Conservation (phyloP, 23 tunicate species). For the Styela clava region DNA sequence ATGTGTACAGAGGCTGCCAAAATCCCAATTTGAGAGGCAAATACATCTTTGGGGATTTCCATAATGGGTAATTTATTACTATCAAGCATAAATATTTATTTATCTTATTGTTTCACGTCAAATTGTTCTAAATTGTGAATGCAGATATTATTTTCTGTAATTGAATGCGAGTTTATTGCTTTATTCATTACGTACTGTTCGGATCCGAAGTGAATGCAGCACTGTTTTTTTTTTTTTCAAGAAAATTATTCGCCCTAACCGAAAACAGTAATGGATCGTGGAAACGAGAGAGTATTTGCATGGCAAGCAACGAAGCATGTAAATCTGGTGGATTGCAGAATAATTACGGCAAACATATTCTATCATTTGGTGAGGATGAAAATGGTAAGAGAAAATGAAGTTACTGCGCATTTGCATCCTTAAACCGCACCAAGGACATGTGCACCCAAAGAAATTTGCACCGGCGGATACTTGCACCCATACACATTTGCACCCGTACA, state of each 20-base stretch:
- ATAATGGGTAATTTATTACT: slow-evolving; percentile 68
- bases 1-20: slow-evolving; percentile 77
- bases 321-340: slow-evolving; percentile 38
- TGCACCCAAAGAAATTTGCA: background rate
- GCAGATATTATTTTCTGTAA: too few species aligned
- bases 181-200: too few species aligned
- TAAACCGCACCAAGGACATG: background rate
- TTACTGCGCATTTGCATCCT: too few species aligned
- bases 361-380: slow-evolving; percentile 72
- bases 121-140: too few species aligned
- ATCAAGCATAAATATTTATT: too few species aligned
- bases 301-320: slow-evolving; percentile 48
- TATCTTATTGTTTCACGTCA: too few species aligned
- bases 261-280: slow-evolving; percentile 41
- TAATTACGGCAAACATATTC: slow-evolving; percentile 39
- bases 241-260: slow-evolving; percentile 29
- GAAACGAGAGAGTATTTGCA: slow-evolving; percentile 49
- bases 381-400: slow-evolving; percentile 32
- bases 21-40: slow-evolving; percentile 68
- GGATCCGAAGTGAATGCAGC: too few species aligned
- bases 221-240: background rate
- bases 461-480: too few species aligned
- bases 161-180: too few species aligned
- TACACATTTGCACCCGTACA: too few species aligned
- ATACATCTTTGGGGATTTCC: slow-evolving; percentile 78